Evolutionary conservation across 2,797 vertebrate species (phyloP), one percentile per base, ranked within the genome.

Genomic region (Synanceia verrucosa): DNA sequence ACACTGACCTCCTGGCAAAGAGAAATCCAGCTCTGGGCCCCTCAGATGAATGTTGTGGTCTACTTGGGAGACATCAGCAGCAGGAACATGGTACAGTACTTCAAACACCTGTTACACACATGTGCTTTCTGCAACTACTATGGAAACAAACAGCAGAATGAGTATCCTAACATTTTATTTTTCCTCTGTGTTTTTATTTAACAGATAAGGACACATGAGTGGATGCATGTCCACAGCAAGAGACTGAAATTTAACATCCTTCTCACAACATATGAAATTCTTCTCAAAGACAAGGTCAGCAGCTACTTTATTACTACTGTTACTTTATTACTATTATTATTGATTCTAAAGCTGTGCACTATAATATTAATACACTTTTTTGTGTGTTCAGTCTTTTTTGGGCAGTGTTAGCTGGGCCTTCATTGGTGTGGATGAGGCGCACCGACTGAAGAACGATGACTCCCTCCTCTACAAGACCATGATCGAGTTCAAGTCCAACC

Each of bases 391-490:
- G 97, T 96, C 96, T 12, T 99, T 99, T 93, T 93, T 99, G 91
- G 98, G 98, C 71, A 93, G 92, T 48, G 94, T 99, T 34, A 97
- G 94, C 90, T 99, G 98, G 98, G 96, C 94, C 0, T 97, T 98
- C 77, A 97, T 99, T 76, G 98, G 97, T 59, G 97, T 99, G 81
- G 98, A 99, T 1, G 98, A 99, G 94, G 98, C 98, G 3, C 98
- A 99, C 92, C 91, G 98, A 71, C 94, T 99, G 78, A 99, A 99
- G 92, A 99, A 99, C 39, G 98, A 99, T 0, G 98, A 99, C 70
- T 99, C 98, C 2, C 96, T 99, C 67, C 93, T 99, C 39, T 99
- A 99, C 85, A 99, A 99, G 90, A 97, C 98, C 18, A 96, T 99
- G 95, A 99, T 99, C 18, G 98, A 99, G 61, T 99, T 99, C 82